Percentiles rank a stretch among this genome's conserved stretches.
phyloP scores from a whole-genome alignment of 2,113 vertebrate genomes.

The Brachyistius frenatus region DNA sequence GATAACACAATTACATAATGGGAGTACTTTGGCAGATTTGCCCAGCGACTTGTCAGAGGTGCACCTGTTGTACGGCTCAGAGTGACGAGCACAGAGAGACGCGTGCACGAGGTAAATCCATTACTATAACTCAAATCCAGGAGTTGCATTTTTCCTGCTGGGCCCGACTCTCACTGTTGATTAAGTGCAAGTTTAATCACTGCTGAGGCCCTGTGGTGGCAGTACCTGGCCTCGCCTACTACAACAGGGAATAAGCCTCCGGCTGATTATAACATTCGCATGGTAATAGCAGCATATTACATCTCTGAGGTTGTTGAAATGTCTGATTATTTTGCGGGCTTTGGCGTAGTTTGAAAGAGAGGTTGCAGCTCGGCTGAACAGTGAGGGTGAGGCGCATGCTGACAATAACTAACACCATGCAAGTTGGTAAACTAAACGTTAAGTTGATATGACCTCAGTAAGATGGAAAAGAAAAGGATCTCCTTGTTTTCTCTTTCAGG shows the following conservation, averaged over 20 bases:
- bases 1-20: constrained; percentile 53
- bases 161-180: constrained; percentile 71
- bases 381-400: constrained; percentile 15
- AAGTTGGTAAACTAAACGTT: not conserved
- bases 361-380: constrained; percentile 9
- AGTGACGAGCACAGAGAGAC: constrained; percentile 25
- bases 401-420: constrained; percentile 10
- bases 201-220: constrained; percentile 53
- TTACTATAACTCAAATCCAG: constrained; percentile 67
- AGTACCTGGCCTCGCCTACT: constrained; percentile 45
- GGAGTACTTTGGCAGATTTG: constrained; percentile 49
- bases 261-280: constrained; percentile 65
- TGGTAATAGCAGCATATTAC: constrained; percentile 59
- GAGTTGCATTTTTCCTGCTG: constrained; percentile 62
- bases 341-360: constrained; percentile 41
- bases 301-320: constrained; percentile 28
- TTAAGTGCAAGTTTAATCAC: constrained; percentile 75
- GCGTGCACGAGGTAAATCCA: constrained; percentile 45
- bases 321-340: constrained; percentile 43
- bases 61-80: constrained; percentile 62
- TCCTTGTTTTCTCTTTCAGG: constrained; percentile 77
- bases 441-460: not conserved
- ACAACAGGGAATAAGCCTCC: constrained; percentile 50
- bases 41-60: constrained; percentile 47
- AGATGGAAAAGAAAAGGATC: not conserved